Percentiles rank a stretch among this genome's conserved stretches.
These are phyloP conservation scores for Hermetia illucens DNA, from an alignment of 1,140 invertebrate genomes.

Conservation along the genomic window DNA sequence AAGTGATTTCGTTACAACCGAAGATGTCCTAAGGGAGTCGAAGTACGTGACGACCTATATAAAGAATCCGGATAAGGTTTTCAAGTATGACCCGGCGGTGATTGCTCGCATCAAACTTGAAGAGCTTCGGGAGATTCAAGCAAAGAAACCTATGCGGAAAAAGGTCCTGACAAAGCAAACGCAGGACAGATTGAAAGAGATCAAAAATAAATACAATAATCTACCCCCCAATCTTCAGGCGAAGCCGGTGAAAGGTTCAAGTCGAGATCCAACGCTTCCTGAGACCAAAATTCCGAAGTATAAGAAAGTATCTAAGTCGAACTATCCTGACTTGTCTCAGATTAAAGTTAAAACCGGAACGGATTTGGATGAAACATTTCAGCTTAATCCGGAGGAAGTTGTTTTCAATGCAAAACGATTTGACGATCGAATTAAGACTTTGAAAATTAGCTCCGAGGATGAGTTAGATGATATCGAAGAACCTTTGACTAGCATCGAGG, in stretches of 20 bases:
- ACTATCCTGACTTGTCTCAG: conserved; percentile 28
- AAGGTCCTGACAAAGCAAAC: conserved; percentile 5
- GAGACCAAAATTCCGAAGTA: conserved; percentile 12
- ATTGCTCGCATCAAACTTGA: conserved; percentile 21
- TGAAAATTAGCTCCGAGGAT: conserved; percentile 26
- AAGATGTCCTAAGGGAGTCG: conserved; percentile 29
- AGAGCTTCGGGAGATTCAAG: conserved; percentile 13
- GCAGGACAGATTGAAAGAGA: conserved; percentile 9
- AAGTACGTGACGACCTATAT: conserved; percentile 31
- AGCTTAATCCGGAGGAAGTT: conserved; percentile 24
- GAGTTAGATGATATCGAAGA: conserved; percentile 28
- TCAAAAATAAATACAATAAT: conserved; percentile 8
- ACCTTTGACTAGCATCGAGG: conserved; percentile 22
- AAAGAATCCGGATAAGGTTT: conserved; percentile 27
- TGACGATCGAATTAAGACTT: conserved; percentile 24
- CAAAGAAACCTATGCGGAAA: conserved; percentile 11
- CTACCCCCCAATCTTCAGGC: not conserved
- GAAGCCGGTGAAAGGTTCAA: not conserved
- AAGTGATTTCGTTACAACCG: conserved; percentile 26
- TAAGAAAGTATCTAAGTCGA: conserved; percentile 25
- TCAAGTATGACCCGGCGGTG: conserved; percentile 27
- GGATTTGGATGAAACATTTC: conserved; percentile 12
- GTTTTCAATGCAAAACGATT: conserved; percentile 28
- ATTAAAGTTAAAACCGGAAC: conserved; percentile 25
- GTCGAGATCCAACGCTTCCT: not conserved